Percentiles rank a stretch among this genome's conserved stretches.
These are phyloP conservation scores for Paraescarpia echinospica DNA, from an alignment of 1,140 invertebrate genomes.

Conservation along the genomic window DNA sequence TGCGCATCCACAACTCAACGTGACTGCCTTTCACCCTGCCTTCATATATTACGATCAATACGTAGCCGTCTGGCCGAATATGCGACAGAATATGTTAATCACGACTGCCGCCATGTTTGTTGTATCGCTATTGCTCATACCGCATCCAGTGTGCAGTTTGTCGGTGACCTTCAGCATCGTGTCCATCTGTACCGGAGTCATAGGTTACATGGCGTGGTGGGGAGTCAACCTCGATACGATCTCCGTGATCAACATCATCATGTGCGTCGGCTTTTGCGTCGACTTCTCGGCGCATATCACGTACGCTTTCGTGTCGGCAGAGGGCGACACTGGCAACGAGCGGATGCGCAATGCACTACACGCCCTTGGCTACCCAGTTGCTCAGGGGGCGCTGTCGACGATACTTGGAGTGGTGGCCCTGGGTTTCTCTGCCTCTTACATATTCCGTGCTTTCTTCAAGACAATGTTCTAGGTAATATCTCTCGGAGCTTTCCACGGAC, in stretches of 20 bases:
- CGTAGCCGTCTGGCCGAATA: constrained; percentile 50
- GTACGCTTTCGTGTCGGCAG: constrained; percentile 92
- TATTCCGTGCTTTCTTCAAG: constrained; percentile 92
- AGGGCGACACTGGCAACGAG: constrained; percentile 57
- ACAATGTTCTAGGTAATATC: no score
- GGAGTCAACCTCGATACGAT: constrained; percentile 93
- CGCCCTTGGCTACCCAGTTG: constrained; percentile 86
- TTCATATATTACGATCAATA: constrained; percentile 18
- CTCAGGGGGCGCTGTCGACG: constrained; percentile 58
- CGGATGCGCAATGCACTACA: constrained; percentile 83
- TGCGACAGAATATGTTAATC: constrained; percentile 88
- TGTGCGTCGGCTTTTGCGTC: constrained; percentile 98
- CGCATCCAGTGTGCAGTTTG: constrained; percentile 86
- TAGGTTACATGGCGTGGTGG: constrained; percentile 96
- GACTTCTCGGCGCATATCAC: constrained; percentile 97
- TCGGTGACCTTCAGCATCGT: constrained; percentile 95
- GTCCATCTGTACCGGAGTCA: constrained; percentile 92
- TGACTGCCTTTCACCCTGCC: background rate
- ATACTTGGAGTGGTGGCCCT: constrained; percentile 73
- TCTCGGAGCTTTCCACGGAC: constrained; percentile 72
- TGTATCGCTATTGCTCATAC: constrained; percentile 93
- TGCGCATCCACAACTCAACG: background rate
- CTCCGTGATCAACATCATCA: constrained; percentile 98
- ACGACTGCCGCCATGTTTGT: constrained; percentile 93
- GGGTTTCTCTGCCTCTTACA: constrained; percentile 88